Percentiles rank a stretch among this genome's conserved stretches.
These are phyloP conservation scores for Dynastes grantii DNA, from an alignment of 2,888 invertebrate species.

Conservation along the genomic window DNA sequence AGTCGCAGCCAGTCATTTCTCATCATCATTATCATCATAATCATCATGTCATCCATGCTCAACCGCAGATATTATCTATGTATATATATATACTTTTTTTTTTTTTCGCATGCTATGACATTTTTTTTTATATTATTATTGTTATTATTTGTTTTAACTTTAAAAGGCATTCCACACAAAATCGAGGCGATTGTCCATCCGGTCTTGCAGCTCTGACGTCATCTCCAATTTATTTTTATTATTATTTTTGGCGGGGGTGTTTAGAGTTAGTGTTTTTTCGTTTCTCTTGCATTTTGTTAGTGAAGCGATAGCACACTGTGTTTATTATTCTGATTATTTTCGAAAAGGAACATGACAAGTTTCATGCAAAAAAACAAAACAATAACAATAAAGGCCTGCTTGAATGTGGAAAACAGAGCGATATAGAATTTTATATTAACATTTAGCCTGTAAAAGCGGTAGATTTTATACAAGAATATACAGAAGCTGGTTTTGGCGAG, in stretches of 20 bases:
- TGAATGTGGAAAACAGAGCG: not conserved
- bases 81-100: slow-evolving; percentile 54
- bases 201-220: not conserved
- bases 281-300: slow-evolving; percentile 52
- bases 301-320: slow-evolving; percentile 57
- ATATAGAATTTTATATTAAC: slow-evolving; percentile 34
- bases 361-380: slow-evolving; percentile 20
- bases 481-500: no score
- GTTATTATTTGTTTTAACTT: not conserved
- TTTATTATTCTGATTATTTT: not conserved
- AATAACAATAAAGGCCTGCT: not conserved
- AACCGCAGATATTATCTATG: slow-evolving; percentile 23
- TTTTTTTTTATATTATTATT: not conserved
- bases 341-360: slow-evolving; percentile 6
- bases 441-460: slow-evolving; percentile 7
- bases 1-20: slow-evolving; percentile 67
- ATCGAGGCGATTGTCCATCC: slow-evolving; percentile 38
- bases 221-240: not conserved
- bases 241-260: slow-evolving; percentile 7
- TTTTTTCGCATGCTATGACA: slow-evolving; percentile 60
- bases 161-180: slow-evolving; percentile 45
- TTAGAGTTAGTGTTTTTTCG: slow-evolving; percentile 33
- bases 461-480: no score
- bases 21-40: slow-evolving; percentile 56
- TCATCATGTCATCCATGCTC: slow-evolving; percentile 64